Percentiles rank a stretch among this genome's conserved stretches.
Evolutionary conservation across 1,140 invertebrate genomes (phyloP).

Genomic region (Hylyphantes graminicola): DNA sequence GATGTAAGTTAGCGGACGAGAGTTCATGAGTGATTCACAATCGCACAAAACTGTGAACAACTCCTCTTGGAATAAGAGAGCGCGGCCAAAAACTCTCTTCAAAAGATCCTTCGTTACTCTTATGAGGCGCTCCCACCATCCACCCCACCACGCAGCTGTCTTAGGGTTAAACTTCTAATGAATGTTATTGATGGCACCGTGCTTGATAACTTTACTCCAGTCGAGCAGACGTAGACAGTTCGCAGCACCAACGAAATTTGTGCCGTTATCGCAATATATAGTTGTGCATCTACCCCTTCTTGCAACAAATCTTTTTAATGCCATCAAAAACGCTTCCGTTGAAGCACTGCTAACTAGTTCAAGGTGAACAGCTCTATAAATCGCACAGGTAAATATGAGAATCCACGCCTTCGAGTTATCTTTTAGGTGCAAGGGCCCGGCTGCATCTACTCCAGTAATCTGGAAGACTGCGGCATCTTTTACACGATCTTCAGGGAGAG

Average conservation of each 20-base stretch:
- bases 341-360: too few relatives aligned
- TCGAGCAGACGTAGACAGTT: neutral
- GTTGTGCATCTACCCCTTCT: slow-evolving; percentile 60
- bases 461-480: slow-evolving; percentile 64
- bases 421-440: slow-evolving; percentile 64
- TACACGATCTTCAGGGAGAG: slow-evolving; percentile 63
- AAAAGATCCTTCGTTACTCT: neutral
- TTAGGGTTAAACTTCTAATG: neutral
- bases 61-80: neutral
- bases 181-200: neutral
- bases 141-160: neutral
- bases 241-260: slow-evolving; percentile 66
- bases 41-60: slow-evolving; percentile 18
- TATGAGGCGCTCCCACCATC: neutral
- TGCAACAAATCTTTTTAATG: too few relatives aligned
- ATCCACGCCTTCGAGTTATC: slow-evolving; percentile 17
- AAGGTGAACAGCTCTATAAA: slow-evolving; percentile 46
- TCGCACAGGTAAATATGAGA: slow-evolving; percentile 4
- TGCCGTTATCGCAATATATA: slow-evolving; percentile 65
- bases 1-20: slow-evolving; percentile 5
- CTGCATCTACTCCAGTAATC: slow-evolving; percentile 65
- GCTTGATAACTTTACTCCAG: neutral
- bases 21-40: slow-evolving; percentile 27
- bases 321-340: too few relatives aligned
- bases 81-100: neutral